These are phyloP conservation scores for Pitangus sulphuratus DNA, from an alignment of 2,797 vertebrate genomes.

Conservation along the genomic window DNA sequence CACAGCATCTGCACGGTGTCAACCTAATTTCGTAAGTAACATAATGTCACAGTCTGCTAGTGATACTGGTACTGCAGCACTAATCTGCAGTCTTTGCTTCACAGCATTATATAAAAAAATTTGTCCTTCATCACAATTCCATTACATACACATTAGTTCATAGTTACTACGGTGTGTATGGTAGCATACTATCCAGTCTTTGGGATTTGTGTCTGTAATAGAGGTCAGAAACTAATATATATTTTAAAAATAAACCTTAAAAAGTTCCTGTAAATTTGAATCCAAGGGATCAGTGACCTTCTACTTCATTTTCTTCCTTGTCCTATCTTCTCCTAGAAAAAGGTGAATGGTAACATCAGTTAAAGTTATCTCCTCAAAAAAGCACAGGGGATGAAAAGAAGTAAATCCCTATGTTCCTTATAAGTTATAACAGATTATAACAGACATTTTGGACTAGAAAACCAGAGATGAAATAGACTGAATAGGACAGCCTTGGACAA, in stretches of 20 bases:
- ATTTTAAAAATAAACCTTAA: neutral
- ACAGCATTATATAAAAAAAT: neutral
- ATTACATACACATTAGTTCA: fast-evolving
- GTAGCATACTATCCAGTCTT: neutral
- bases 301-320: neutral
- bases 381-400: neutral
- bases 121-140: neutral
- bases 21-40: neutral
- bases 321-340: neutral
- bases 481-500: neutral
- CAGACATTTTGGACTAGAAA: neutral
- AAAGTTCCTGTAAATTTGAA: neutral
- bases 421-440: neutral
- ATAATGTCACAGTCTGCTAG: neutral
- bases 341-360: neutral
- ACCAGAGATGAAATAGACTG: neutral
- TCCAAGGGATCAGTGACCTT: neutral
- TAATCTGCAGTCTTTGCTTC: neutral
- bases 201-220: neutral
- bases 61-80: neutral
- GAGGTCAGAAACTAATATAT: neutral
- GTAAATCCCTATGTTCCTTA: neutral
- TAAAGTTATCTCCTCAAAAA: neutral
- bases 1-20: neutral
- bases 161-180: neutral